A percentile compares a stretch with the other conserved stretches of the same genome.
These are phyloP conservation scores for Tryphoninae sp. DNA, from an alignment of 2,888 invertebrate genomes.

Conservation along the genomic window DNA sequence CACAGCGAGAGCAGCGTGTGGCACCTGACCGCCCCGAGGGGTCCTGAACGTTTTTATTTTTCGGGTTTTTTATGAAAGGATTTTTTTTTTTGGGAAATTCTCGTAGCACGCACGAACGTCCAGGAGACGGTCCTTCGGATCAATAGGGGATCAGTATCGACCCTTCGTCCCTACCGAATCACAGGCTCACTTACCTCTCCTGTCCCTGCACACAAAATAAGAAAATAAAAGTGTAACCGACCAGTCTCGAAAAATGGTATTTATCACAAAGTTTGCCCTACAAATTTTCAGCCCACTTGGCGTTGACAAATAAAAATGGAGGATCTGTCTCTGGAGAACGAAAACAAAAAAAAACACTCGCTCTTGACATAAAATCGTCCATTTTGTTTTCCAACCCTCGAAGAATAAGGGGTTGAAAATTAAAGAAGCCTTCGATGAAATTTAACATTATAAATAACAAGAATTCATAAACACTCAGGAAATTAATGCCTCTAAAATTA, in stretches of 20 bases:
- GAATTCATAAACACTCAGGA: too few species aligned
- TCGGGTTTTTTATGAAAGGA: slow-evolving; percentile 68
- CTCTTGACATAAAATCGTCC: background rate
- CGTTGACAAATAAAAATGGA: slow-evolving; percentile 31
- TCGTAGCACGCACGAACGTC: slow-evolving; percentile 64
- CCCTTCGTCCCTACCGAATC: slow-evolving; percentile 57
- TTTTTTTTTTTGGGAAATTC: slow-evolving; percentile 63
- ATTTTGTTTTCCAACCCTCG: background rate
- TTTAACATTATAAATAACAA: too few species aligned
- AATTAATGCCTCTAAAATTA: background rate
- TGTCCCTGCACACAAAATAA: background rate
- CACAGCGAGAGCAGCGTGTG: slow-evolving; percentile 63
- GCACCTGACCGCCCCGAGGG: slow-evolving; percentile 78
- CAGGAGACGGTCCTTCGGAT: slow-evolving; percentile 72
- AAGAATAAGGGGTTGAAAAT: too few species aligned
- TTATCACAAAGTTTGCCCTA: slow-evolving; percentile 1
- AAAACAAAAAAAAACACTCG: background rate
- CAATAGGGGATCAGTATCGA: slow-evolving; percentile 77
- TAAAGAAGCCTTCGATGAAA: too few species aligned
- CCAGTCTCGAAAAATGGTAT: background rate
- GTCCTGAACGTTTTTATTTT: slow-evolving; percentile 56
- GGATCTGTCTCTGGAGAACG: background rate
- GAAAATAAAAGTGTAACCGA: slow-evolving; percentile 11
- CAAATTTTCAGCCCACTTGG: slow-evolving; percentile 37
- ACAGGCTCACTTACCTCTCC: slow-evolving; percentile 48